phyloP scores from a whole-genome alignment of 2,888 invertebrate genomes.

The Mesorhabditis belari region DNA sequence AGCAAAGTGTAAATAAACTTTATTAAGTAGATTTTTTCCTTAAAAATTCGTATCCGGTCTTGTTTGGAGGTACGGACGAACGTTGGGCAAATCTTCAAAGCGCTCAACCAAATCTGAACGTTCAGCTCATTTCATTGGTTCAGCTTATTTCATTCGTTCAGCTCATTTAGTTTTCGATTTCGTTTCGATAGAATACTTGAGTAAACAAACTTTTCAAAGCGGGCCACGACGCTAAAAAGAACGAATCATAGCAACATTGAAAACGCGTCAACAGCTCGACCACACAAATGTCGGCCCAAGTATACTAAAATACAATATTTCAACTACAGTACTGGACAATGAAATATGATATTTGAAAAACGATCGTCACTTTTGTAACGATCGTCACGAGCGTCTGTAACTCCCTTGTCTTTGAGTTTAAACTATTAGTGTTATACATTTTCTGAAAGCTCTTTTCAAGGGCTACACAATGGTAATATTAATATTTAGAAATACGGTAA shows the following conservation, averaged over 20 bases:
- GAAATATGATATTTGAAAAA: too few species aligned
- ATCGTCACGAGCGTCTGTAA: too few species aligned
- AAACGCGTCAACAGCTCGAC: constrained; percentile 38
- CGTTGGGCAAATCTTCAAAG: constrained; percentile 24
- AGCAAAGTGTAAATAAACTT: neutral
- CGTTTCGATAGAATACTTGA: too few species aligned
- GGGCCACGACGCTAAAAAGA: constrained; percentile 33
- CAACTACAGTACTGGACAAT: neutral
- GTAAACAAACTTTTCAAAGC: constrained; percentile 11
- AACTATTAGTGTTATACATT: too few species aligned
- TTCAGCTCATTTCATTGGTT: too few species aligned
- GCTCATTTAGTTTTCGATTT: neutral
- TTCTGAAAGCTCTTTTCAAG: too few species aligned
- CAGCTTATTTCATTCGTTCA: neutral
- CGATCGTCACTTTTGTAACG: too few species aligned
- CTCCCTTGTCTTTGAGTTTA: too few species aligned
- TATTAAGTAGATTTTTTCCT: neutral
- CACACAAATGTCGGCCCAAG: constrained; percentile 40
- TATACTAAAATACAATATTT: constrained; percentile 17
- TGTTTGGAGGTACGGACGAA: constrained; percentile 27
- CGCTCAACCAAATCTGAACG: constrained; percentile 16
- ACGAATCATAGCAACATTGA: constrained; percentile 32
- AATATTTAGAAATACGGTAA: too few species aligned
- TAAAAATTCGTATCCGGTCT: constrained; percentile 24
- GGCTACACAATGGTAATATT: too few species aligned